Evolutionary conservation across 1,140 invertebrate genomes (phyloP).

Genomic region (Drosophila punjabiensis): DNA sequence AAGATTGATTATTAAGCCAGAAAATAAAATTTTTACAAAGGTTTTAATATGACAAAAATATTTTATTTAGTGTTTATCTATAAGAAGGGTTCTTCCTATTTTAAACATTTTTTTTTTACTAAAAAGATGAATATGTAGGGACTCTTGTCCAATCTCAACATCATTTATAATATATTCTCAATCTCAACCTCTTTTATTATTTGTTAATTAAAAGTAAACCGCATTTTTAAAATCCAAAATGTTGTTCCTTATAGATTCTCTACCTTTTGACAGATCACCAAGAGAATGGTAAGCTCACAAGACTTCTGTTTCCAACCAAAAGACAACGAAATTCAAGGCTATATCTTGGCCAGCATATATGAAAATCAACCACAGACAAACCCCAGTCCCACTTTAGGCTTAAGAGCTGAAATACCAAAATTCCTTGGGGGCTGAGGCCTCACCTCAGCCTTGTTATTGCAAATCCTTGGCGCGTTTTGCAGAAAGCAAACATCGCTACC

Average conservation of each 20-base stretch:
- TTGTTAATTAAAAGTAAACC: too few species aligned
- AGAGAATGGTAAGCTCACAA: slow-evolving; percentile 24
- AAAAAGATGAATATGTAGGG: too few species aligned
- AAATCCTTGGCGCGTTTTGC: slow-evolving; percentile 64
- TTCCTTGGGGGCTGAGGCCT: slow-evolving; percentile 4
- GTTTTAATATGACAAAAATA: not conserved
- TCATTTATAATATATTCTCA: too few species aligned
- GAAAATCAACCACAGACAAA: slow-evolving; percentile 47
- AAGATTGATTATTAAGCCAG: rapidly evolving
- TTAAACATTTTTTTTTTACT: too few species aligned
- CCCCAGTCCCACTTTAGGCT: slow-evolving; percentile 42
- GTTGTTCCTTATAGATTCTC: too few species aligned
- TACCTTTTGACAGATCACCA: not conserved
- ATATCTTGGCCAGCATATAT: slow-evolving; percentile 23
- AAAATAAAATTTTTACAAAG: not conserved
- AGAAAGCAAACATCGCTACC: slow-evolving; percentile 80
- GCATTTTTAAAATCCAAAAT: not conserved
- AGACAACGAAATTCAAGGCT: slow-evolving; percentile 8
- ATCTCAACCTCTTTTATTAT: not conserved
- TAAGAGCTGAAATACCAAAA: slow-evolving; percentile 8
- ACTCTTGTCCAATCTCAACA: too few species aligned
- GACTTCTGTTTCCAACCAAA: slow-evolving; percentile 13
- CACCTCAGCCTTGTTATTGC: slow-evolving; percentile 45
- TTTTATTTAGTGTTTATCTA: too few species aligned
- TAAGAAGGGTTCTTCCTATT: not conserved